Conservation (phyloP, 2,113 vertebrate genomes). For the Ptilonorhynchus violaceus region DNA sequence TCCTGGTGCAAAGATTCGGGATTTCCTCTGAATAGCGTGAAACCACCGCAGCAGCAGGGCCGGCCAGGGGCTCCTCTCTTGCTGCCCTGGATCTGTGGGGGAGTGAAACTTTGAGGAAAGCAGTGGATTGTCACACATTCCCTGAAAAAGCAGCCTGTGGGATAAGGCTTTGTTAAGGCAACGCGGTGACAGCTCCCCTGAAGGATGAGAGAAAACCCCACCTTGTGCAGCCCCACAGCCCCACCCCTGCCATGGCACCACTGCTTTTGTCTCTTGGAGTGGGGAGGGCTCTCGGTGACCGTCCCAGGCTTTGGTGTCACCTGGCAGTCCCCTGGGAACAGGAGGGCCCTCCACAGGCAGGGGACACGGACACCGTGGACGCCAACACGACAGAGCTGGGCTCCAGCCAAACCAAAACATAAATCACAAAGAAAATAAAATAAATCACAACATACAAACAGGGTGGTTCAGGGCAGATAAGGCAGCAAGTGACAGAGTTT, state of each 20-base stretch:
- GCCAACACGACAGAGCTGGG: background rate
- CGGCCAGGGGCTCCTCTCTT: slow-evolving; percentile 53
- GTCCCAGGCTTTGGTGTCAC: background rate
- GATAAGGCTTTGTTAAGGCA: background rate
- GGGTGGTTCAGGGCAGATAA: background rate
- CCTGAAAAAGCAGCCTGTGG: background rate
- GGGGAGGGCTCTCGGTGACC: background rate
- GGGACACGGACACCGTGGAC: background rate
- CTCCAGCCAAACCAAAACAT: background rate
- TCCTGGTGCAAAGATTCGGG: slow-evolving; percentile 44
- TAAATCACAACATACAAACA: background rate
- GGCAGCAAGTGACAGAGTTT: background rate
- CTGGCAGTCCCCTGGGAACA: background rate
- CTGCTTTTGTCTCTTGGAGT: background rate
- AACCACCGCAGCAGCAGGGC: slow-evolving; percentile 60
- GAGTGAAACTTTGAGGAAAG: slow-evolving; percentile 56
- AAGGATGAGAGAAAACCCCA: accelerated
- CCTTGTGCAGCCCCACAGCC: background rate
- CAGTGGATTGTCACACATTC: background rate
- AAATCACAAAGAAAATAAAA: background rate
- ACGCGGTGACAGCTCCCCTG: background rate
- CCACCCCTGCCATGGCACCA: accelerated
- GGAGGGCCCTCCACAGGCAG: background rate
- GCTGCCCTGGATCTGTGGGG: slow-evolving; percentile 58
- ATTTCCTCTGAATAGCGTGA: slow-evolving; percentile 44